Conservation (phyloP, 2,797 vertebrate species). For the Hypotaenidia philippensis region DNA sequence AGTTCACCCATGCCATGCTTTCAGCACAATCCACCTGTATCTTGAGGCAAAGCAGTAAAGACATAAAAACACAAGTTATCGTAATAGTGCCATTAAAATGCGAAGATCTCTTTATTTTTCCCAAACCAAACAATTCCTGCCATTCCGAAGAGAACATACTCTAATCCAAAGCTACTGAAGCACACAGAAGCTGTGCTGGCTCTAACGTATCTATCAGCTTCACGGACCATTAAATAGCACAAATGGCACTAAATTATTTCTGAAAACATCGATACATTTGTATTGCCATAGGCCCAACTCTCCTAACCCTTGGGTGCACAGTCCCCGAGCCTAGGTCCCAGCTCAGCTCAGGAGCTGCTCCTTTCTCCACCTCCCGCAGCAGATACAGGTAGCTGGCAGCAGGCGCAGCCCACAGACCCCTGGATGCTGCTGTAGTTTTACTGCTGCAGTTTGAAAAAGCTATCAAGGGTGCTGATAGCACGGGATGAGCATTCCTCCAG, state of each 20-base stretch:
- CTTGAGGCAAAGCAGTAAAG: neutral
- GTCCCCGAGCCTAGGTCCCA: neutral
- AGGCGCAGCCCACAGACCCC: neutral
- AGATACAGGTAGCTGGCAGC: neutral
- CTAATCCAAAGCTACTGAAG: conserved; percentile 58
- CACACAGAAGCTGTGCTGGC: neutral
- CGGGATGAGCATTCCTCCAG: neutral
- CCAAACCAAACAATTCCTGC: neutral
- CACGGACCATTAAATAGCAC: conserved; percentile 23
- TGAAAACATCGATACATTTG: neutral
- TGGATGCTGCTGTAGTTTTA: neutral
- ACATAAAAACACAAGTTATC: neutral
- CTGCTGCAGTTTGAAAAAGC: neutral
- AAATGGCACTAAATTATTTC: conserved; percentile 43
- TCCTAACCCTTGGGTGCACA: neutral
- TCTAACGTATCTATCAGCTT: conserved; percentile 14
- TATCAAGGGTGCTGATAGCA: neutral
- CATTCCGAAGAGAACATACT: neutral
- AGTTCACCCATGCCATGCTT: neutral
- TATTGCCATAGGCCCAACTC: neutral
- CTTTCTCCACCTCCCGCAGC: neutral
- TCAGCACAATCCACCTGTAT: neutral
- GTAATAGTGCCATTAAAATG: neutral
- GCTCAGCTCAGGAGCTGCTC: neutral
- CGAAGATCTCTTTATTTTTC: neutral